A percentile compares a stretch with the other conserved stretches of the same genome.
Conservation (phyloP, 1,140 invertebrate genomes). For the Theocolax elegans region DNA sequence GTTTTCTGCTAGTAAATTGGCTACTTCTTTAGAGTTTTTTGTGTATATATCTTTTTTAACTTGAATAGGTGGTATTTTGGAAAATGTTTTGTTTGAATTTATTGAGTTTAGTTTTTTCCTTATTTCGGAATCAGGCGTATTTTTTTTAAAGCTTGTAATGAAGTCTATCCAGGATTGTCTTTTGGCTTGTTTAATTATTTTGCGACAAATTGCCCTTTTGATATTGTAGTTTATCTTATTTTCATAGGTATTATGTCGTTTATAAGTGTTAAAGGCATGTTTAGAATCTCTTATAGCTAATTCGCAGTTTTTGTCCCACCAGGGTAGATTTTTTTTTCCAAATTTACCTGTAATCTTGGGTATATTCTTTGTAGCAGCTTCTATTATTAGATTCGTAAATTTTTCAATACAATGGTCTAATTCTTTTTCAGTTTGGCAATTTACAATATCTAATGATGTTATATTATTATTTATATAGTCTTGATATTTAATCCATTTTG, state of each 20-base stretch:
- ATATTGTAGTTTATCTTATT: conserved; percentile 48
- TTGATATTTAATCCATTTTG: conserved; percentile 47
- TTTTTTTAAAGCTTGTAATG: conserved; percentile 28
- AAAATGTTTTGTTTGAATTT: neutral
- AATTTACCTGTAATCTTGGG: too few relatives aligned
- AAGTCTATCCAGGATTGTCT: conserved; percentile 29
- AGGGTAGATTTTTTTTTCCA: conserved; percentile 45
- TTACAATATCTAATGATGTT: conserved; percentile 38
- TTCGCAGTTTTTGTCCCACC: conserved; percentile 55
- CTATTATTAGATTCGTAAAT: conserved; percentile 47
- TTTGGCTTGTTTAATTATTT: conserved; percentile 38
- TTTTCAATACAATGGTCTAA: conserved; percentile 41
- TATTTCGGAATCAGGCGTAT: conserved; percentile 9
- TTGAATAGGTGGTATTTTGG: conserved; percentile 2
- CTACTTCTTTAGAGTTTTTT: conserved; percentile 40
- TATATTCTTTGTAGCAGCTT: too few relatives aligned
- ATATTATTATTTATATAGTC: neutral
- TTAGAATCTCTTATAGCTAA: conserved; percentile 48
- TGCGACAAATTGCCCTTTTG: conserved; percentile 41
- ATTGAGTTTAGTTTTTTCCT: conserved; percentile 41
- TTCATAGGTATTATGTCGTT: conserved; percentile 44
- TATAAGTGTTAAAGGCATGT: conserved; percentile 48
- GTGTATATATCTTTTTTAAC: neutral
- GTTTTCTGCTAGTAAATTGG: conserved; percentile 45
- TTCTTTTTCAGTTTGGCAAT: neutral